Evolutionary conservation across 2,113 vertebrate genomes (phyloP).

Genomic region (Anser brachyrhynchus): DNA sequence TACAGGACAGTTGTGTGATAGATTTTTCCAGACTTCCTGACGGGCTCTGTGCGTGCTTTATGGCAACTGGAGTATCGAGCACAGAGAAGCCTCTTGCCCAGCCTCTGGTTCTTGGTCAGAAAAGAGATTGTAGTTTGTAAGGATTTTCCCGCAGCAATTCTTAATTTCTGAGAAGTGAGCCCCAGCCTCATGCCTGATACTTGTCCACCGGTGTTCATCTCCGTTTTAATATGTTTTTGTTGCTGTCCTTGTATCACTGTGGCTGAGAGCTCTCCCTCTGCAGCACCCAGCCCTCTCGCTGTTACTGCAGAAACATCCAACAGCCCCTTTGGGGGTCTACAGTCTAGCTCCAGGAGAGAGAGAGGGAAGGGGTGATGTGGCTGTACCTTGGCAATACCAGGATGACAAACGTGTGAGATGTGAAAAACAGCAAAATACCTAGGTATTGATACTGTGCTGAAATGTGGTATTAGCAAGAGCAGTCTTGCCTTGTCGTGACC

Average conservation of each 20-base stretch:
- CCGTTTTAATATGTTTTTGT: neutral
- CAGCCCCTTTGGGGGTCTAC: neutral
- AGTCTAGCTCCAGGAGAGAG: neutral
- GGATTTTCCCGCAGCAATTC: neutral
- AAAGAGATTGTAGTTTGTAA: slow-evolving; percentile 3
- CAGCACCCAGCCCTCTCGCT: neutral
- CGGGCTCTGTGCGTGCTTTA: neutral
- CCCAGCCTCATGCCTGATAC: accelerated
- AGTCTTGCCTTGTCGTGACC: neutral
- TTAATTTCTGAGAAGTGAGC: neutral
- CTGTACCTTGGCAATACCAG: neutral
- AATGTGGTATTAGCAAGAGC: neutral
- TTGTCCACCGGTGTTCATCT: neutral
- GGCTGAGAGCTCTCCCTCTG: neutral
- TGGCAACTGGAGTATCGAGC: neutral
- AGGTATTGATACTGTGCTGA: neutral
- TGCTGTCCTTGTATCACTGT: neutral
- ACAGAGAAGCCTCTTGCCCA: neutral
- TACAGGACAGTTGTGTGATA: neutral
- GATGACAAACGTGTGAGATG: neutral
- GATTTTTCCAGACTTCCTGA: neutral
- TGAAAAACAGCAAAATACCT: neutral
- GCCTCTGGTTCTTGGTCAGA: neutral
- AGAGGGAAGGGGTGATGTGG: neutral
- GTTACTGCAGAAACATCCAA: neutral